Percentiles rank a stretch among this genome's conserved stretches.
Conservation (phyloP, 1,140 invertebrate genomes). For the Dinothrombium tinctorium region DNA sequence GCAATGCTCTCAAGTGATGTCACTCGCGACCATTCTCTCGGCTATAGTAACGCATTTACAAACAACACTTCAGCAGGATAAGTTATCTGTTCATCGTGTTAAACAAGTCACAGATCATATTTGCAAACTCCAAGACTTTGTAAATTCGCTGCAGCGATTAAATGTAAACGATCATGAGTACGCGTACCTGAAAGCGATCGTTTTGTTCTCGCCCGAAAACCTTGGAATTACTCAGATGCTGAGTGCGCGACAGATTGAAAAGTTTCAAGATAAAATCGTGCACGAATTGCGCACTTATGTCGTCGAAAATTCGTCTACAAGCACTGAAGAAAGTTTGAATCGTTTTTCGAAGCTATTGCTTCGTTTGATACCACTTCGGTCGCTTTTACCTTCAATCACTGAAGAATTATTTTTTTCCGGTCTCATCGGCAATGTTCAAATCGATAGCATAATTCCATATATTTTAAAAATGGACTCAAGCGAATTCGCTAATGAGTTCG, state of each 20-base stretch:
- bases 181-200: conserved; percentile 66
- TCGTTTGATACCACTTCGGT: conserved; percentile 46
- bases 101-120: conserved; percentile 54
- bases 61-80: conserved; percentile 24
- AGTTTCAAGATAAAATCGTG: conserved; percentile 44
- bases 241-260: conserved; percentile 28
- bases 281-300: conserved; percentile 38
- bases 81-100: conserved; percentile 37
- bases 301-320: conserved; percentile 18
- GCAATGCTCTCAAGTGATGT: conserved; percentile 56
- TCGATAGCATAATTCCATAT: conserved; percentile 74
- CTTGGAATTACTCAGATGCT: conserved; percentile 3
- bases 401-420: conserved; percentile 83
- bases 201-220: conserved; percentile 45
- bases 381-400: conserved; percentile 46
- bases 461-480: conserved; percentile 50
- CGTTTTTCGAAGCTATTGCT: conserved; percentile 41
- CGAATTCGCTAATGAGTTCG: conserved; percentile 18
- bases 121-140: conserved; percentile 52
- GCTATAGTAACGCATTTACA: conserved; percentile 44
- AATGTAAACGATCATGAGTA: conserved; percentile 58
- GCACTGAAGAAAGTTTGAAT: conserved; percentile 24
- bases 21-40: conserved; percentile 50
- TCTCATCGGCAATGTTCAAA: conserved; percentile 68
- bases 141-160: conserved; percentile 43